Evolutionary conservation across 2,797 vertebrate genomes (phyloP), one percentile per base, ranked within the genome.

Genomic region (Tarsius wallacei): DNA sequence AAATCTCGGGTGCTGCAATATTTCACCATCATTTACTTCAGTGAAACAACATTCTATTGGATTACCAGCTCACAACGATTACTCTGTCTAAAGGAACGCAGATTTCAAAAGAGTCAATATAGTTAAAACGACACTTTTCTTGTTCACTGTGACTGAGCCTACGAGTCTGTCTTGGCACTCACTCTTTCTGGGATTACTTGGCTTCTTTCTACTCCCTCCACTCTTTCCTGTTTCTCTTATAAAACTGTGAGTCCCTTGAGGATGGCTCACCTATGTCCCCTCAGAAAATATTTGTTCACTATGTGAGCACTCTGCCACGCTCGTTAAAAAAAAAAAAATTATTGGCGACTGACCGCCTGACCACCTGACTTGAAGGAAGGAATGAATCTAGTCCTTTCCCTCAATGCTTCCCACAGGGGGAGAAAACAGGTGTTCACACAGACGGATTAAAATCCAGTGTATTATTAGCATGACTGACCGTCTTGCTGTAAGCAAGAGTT

Each of bases 41-140:
- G 15, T 78, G 87, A 64, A 97, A 84, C 64, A 68, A 68, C 92
- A 51, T 83, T 78, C 15, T 13, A 66, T 53, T 90, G 88, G 77
- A 47, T 96, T 85, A n/a, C 70, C 76, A 94, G 90, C 82, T 49
- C 7, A 8, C 31, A 85, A 5, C 47, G 61, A 0, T 94, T 68
- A 61, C 81, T 94, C 63, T 16, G 89, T 92, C 82, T 93, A 87
- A 61, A 84, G 76, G 24, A 17, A 76, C 28, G 10, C 1, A 55
- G 63, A 76, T 97, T 98, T 97, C 64, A 63, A 53, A 85, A 66
- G 77, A 93, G 31, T 87, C 93, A 64, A 90, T 87, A 4, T n/a
- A 74, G 28, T 85, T 92, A 94, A 94, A 96, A 49, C 19, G 33
- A 5, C 73, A 84, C 90, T 97, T 95, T 64, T 61, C 16, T 68